Evolutionary conservation across 2,113 vertebrate species (phyloP), one percentile per base, ranked within the genome.

Genomic region (Odocoileus hemionus): DNA sequence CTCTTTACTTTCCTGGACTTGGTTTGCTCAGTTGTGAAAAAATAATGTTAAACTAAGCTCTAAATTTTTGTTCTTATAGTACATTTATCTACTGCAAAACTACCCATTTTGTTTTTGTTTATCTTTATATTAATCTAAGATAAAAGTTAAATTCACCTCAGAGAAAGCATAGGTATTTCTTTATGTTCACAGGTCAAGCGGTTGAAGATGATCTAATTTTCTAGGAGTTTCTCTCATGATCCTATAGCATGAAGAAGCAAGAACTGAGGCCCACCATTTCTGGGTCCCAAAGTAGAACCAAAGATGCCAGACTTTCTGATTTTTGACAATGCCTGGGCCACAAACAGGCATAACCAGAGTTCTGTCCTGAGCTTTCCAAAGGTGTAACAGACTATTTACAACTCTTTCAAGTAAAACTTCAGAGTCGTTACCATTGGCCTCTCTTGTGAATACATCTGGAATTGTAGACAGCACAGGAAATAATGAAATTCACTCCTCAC

Each of bases 321-420:
- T n/a, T 96, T 83, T 89, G 30, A 57, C 23, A 95, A 50, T 14
- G 19, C 11, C 26, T 88, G 50, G 50, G 21, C 36, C 15, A 96
- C 57, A 95, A 96, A 36, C 21, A 80, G 7, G 3, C 19, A 39
- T 95, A 95, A 61, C 23, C 60, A 78, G 26, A 92, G 45, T 89
- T 45, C 43, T 57, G 25, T 6, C 16, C 60, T 74, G 8, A 57
- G 28, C 52, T 90, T 89, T 90, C 60, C 47, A 76, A 45, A 90
- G 28, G 4, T 82, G 5, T 76, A 16, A 52, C 33, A 85, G 36
- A 86, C 14, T 50, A 54, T 76, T 88, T 90, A 85, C 15, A 94
- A 60, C 85, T 57, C 91, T 67, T n/a, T 82, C 60, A 93, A 89
- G 89, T 61, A 58, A 96, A 96, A 58, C 23, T 61, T 96, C 57